Evolutionary conservation across 2,797 vertebrate species (phyloP).

Genomic region (Ceyx erithaca): DNA sequence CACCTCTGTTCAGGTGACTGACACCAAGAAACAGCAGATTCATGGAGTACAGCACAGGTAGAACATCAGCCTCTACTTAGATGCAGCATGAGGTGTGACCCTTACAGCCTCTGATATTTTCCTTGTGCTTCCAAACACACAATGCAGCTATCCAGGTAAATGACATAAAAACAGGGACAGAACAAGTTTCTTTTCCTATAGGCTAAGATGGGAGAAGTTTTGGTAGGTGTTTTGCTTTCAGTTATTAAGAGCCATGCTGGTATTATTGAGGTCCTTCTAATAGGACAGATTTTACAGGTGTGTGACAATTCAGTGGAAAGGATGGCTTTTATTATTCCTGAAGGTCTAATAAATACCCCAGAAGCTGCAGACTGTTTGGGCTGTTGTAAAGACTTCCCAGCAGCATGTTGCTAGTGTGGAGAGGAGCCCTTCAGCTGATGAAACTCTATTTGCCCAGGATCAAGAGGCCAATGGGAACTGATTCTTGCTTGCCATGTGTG

Average conservation of each 20-base stretch:
- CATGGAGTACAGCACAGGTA: not conserved
- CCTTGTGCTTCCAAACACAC: not conserved
- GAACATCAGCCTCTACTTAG: not conserved
- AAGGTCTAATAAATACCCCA: not conserved
- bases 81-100: not conserved
- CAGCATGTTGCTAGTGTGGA: not conserved
- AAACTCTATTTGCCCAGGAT: slow-evolving; percentile 16
- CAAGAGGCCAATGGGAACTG: not conserved
- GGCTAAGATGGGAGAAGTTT: not conserved
- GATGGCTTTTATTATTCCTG: not conserved
- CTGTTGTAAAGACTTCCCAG: not conserved
- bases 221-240: not conserved
- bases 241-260: not conserved
- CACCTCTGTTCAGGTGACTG: not conserved
- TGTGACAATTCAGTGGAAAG: not conserved
- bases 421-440: not conserved
- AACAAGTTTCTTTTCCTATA: not conserved
- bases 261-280: not conserved
- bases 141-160: not conserved
- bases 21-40: not conserved
- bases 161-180: not conserved
- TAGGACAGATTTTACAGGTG: not conserved
- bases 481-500: slow-evolving; percentile 30
- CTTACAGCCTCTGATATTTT: not conserved
- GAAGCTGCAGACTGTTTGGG: not conserved